Evolutionary conservation across 1,140 invertebrate genomes (phyloP).

Genomic region (Eulimnadia texana): DNA sequence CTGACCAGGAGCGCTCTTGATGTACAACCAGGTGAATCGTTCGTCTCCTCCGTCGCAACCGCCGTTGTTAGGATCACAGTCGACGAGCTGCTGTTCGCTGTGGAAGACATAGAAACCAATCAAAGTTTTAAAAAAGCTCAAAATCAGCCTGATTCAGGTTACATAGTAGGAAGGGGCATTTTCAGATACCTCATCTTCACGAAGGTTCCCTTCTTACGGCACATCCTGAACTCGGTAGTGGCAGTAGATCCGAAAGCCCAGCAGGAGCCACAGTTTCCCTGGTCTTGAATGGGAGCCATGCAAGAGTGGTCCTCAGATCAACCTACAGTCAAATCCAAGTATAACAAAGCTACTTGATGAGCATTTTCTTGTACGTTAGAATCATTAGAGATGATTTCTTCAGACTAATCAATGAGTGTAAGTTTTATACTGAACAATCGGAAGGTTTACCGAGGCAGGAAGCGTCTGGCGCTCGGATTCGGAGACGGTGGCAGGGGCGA

Average conservation of each 20-base stretch:
- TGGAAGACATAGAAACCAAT: not conserved
- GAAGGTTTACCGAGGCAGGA: not conserved
- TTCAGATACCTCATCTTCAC: not conserved
- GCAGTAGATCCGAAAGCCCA: constrained; percentile 13
- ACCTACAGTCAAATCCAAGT: no score
- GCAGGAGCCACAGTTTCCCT: constrained; percentile 13
- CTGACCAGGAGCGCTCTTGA: not conserved
- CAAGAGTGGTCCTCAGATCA: constrained; percentile 6
- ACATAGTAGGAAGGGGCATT: no score
- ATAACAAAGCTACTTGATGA: no score
- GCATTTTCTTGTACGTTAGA: no score
- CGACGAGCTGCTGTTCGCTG: constrained; percentile 9
- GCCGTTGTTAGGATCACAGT: not conserved
- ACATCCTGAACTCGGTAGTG: constrained; percentile 1
- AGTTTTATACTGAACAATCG: no score
- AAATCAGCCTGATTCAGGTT: no score
- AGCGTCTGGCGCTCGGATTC: not conserved
- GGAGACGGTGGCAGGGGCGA: not conserved
- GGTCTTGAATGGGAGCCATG: constrained; percentile 7
- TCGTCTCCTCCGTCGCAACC: constrained; percentile 1
- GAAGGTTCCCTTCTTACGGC: not conserved
- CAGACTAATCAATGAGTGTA: not conserved
- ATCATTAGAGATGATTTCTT: no score
- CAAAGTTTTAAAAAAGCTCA: no score
- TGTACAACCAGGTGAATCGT: not conserved